phyloP scores from a whole-genome alignment of 1,140 invertebrate genomes.

The Andrena cerasifolii region DNA sequence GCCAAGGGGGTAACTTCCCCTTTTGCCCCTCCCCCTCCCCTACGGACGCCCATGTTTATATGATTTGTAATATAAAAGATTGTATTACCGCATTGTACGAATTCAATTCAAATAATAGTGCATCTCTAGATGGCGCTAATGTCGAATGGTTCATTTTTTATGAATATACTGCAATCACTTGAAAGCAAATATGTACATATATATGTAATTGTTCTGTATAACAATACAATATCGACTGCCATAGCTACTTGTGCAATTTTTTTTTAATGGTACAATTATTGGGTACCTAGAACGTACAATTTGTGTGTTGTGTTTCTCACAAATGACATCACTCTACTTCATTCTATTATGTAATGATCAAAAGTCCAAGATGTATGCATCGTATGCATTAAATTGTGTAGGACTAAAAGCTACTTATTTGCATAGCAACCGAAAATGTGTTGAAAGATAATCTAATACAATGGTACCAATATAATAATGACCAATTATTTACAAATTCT shows the following conservation, averaged over 20 bases:
- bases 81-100: too few relatives aligned
- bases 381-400: not conserved
- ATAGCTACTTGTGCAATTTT: not conserved
- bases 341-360: not conserved
- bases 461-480: constrained; percentile 28
- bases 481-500: too few relatives aligned
- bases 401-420: not conserved
- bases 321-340: not conserved
- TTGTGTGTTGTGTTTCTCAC: not conserved
- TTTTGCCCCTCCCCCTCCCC: too few relatives aligned
- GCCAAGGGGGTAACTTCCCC: too few relatives aligned
- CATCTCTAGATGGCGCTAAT: not conserved
- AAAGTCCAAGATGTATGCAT: not conserved
- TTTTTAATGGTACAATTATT: not conserved
- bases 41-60: too few relatives aligned
- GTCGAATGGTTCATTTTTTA: not conserved
- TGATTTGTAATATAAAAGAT: too few relatives aligned
- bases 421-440: not conserved
- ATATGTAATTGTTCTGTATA: not conserved
- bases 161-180: not conserved
- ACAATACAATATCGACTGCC: not conserved
- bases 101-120: constrained; percentile 13
- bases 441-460: not conserved
- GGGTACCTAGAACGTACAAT: not conserved
- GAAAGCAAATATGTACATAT: not conserved